Evolutionary conservation across 1,140 invertebrate genomes (phyloP), one percentile per base, ranked within the genome.

Genomic region (Saccostrea echinata): DNA sequence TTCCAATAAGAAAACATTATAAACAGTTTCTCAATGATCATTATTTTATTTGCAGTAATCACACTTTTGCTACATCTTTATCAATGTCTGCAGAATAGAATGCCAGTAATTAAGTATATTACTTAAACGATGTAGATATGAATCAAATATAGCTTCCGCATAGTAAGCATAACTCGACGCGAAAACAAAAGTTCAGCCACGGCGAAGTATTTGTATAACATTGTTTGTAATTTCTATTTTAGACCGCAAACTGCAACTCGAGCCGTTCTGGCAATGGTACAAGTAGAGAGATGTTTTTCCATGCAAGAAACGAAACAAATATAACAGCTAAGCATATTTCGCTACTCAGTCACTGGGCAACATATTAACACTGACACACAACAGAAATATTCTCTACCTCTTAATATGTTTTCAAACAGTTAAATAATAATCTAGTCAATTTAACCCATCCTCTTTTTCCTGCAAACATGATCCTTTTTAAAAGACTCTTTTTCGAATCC

Each of bases 361-460:
- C 68, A 30, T 30, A 76, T 76, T 76, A 76, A 76, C 68, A 76
- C 8, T 76, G 68, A 76, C 68, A 76, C 68, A 76, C 68, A 18
- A 33, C 68, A 30, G 13, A 30, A 76, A 33, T 76, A 76, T 76
- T 76, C 30, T 6, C 68, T 76, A 27, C 68, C 27, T 30, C 68
- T 76, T 76, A 24, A 21, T 21, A 21, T 64, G 21, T 64, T 64
- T 64, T 43, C 9, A 43, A 43, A 43, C 43, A 43, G 43, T 43
- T 4, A 0, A 43, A 43, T n/a, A n/a, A 9, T 43, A 3, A 43
- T 43, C 35, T 43, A 43, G 35, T 43, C 43, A 43, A 8, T 43
- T 43, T 43, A 43, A 43, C 43, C 43, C 43, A 43, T 6, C 9
- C 43, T 43, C 43, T 3, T 43, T 43, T 43, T 43, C 9, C 43